Percentiles rank a stretch among this genome's conserved stretches.
phyloP scores from a whole-genome alignment of 2,888 invertebrate genomes.

The Aethes cnicana region DNA sequence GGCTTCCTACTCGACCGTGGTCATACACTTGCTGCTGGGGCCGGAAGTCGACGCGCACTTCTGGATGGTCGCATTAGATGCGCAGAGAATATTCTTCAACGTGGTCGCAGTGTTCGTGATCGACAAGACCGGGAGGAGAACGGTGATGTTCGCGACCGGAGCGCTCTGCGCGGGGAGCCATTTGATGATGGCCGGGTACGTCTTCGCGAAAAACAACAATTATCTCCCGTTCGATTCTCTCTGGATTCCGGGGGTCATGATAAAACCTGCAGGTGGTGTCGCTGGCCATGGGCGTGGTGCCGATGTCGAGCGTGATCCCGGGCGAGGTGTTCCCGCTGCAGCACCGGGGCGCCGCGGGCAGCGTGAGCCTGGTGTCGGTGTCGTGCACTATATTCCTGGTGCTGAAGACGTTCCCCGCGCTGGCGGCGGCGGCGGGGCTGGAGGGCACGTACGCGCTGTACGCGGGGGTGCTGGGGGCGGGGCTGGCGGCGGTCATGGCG shows the following conservation, averaged over 20 bases:
- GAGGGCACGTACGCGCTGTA: slow-evolving; percentile 26
- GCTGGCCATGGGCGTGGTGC: slow-evolving; percentile 4
- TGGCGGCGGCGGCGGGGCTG: slow-evolving; percentile 15
- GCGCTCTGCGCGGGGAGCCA: not conserved
- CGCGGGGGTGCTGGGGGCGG: slow-evolving; percentile 20
- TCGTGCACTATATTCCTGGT: not conserved
- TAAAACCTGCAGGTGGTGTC: not conserved
- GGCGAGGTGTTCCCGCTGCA: slow-evolving; percentile 30
- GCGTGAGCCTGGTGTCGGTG: not conserved
- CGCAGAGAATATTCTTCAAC: not conserved
- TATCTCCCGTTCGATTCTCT: no score
- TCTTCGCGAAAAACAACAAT: not conserved
- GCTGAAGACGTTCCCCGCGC: slow-evolving; percentile 19
- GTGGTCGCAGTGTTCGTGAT: not conserved
- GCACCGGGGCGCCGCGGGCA: slow-evolving; percentile 38
- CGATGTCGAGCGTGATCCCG: slow-evolving; percentile 8
- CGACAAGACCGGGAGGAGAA: not conserved
- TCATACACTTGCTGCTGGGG: no score
- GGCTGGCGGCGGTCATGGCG: slow-evolving; percentile 13
- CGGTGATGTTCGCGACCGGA: not conserved
- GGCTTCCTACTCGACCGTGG: not conserved
- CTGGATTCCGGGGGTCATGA: not conserved
- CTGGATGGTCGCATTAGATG: not conserved
- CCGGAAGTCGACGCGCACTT: not conserved
- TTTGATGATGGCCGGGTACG: not conserved